Evolutionary conservation across 53 echinoderm and acorn worm species (phyloP), one percentile per base, ranked within the genome.

Genomic region (Holothuria scabra): DNA sequence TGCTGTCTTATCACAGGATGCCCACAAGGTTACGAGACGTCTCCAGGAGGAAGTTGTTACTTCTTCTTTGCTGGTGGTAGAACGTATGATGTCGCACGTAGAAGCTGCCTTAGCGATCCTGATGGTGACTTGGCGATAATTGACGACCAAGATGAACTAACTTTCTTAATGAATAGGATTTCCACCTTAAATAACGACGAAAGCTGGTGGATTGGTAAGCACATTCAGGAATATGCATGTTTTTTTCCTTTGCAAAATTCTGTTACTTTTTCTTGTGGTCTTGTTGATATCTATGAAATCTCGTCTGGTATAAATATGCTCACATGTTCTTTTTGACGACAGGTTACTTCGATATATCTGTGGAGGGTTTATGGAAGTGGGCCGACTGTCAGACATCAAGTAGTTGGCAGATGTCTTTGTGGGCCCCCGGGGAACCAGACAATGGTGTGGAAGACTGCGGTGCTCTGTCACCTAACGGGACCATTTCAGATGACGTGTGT

Each of bases 51-150:
- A 9, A 62, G 79, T 24, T 90, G 90, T 58, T 90, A 90, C 62
- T 80, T 44, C 32, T 90, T 90, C 29, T 64, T 76, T 22, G 5
- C 16, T 0, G 35, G 44, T 5, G 80, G 60, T 2, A 59, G 80
- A 61, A 80, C 62, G 28, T 80, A 35, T 28, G 60, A 80, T 19
- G 32, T 33, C 19, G 80, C 80, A 22, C 59, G 80, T 37, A 60
- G 60, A 60, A 80, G 80, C 29, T 80, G 80, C 60, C 61, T 60
- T 10, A 52, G 65, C 35, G 46, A 79, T 28, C 79, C 38, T 7
- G 88, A 89, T 20, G 84, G 88, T 46, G 93, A 93, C 35, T 66
- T 93, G 32, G 88, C 71, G 10, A 89, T 93, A 72, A 91, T 93
- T 74, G 66, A 93, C 75, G 63, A 64, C 29, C 85, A 80, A 9